Evolutionary conservation across 1,140 invertebrate genomes (phyloP), one percentile per base, ranked within the genome.

Genomic region (Protaetia brevitarsis): DNA sequence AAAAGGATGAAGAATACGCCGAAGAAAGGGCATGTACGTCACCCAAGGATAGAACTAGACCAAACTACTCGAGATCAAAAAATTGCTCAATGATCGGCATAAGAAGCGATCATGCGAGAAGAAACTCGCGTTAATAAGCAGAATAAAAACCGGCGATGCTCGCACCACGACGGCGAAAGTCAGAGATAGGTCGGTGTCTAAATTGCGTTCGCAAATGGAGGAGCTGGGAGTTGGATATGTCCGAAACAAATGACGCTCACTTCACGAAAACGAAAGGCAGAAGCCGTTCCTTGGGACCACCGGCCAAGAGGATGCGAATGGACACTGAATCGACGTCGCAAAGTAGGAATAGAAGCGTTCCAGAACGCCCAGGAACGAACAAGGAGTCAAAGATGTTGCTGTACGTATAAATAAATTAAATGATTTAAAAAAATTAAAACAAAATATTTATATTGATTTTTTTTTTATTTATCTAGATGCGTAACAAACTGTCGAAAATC

Each of bases 201-300:
- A 88, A 69, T 79, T 97, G 21, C 81, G 88, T 27, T 79, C 82
- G 10, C 87, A 94, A 73, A 93, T 99, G 91, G 88, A 89, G 77
- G 84, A 91, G 66, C 82, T 99, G 28, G 97, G 97, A 57, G 93
- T 99, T n/a, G 56, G 93, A 98, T 75, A 90, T 96, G 87, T 85
- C 86, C 57, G 85, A 87, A 59, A 88, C 85, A 45, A 82, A 89
- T 72, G 83, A 85, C 31, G 89, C 90, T 6, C 83, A 88, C 78
- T 87, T 86, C 73, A 85, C 82, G 1, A 83, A 82, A 67, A 81
- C 80, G 3, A 81, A 81, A 63, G 78, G 85, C 6, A 84, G 82
- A 63, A 82, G 85, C 4, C 81, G 83, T 36, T 89, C 88, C 5
- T 69, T 80, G 34, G 87, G 80, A 67, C 83, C 82, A 37, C 79